Evolutionary conservation across 2,888 invertebrate species (phyloP), one percentile per base, ranked within the genome.

Genomic region (Molorchus minor): DNA sequence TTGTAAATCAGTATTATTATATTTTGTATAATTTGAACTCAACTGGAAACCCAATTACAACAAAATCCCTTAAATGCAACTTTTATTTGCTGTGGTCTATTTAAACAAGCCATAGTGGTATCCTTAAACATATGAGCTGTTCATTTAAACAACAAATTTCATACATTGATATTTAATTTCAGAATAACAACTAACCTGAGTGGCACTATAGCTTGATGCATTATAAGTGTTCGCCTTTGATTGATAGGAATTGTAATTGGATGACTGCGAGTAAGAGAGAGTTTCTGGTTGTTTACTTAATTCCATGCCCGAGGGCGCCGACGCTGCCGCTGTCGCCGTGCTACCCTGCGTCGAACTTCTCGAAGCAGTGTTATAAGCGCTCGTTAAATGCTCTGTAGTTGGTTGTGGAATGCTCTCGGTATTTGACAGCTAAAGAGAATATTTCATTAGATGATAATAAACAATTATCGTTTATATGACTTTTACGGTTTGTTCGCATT

Each of bases 241-340:
- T 61, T 78, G 80, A 64, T 80, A 80, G 17, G 80, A 75, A 65
- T 76, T 80, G 68, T 79, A 81, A 3, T 76, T 80, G 1, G 82
- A 77, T 57, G 80, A 70, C 68, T 83, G 84, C 58, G 83, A 81
- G 44, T 82, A 82, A 16, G 78, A 71, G 62, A 77, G 77, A 38
- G 70, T 66, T 75, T 84, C 75, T 73, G 79, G 41, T 76, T 74
- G 75, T 63, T 78, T 78, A 56, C 67, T 72, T 49, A 78, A 58
- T n/a, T 79, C 78, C 49, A 79, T 62, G 12, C 54, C 58, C 17
- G 64, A 45, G 5, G 64, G 35, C 54, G 58, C 63, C 10, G 65
- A 64, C 8, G 64, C 62, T 20, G 58, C 65, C 25, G 64, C 58
- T 73, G 76, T 69, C 70, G 71, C 64, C 12, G 70, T 40, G 25